These are phyloP conservation scores for Liasis olivaceus DNA, from an alignment of 2,797 vertebrate species.

Conservation along the genomic window DNA sequence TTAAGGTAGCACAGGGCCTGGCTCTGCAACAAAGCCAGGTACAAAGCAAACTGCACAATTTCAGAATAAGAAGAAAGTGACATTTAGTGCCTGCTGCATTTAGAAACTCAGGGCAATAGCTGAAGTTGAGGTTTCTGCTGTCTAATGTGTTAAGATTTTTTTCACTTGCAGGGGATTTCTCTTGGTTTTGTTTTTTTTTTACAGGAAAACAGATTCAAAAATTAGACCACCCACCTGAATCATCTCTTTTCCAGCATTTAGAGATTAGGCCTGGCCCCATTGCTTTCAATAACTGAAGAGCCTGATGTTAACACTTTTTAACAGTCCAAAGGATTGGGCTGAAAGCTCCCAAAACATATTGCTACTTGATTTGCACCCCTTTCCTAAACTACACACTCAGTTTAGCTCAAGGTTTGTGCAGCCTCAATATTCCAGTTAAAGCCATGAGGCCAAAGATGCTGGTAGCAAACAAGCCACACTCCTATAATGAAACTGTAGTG, in stretches of 20 bases:
- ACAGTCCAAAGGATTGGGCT: neutral
- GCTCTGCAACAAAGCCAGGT: conserved; percentile 22
- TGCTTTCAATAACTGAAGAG: neutral
- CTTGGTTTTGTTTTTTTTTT: neutral
- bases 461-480: too few species aligned
- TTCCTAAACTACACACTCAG: neutral
- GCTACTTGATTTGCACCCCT: neutral
- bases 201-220: neutral
- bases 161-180: neutral
- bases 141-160: neutral
- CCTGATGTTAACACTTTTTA: neutral
- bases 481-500: too few species aligned
- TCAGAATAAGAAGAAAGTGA: neutral
- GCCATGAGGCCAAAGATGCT: neutral
- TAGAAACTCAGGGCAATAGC: neutral
- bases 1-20: neutral
- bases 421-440: neutral
- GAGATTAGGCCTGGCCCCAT: neutral
- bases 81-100: neutral
- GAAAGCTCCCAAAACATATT: neutral
- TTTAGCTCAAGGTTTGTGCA: neutral
- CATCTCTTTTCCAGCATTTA: neutral
- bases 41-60: neutral
- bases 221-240: neutral
- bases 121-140: neutral